Conservation (phyloP, 2,888 invertebrate species). For the Himalopsyche tibetana region DNA sequence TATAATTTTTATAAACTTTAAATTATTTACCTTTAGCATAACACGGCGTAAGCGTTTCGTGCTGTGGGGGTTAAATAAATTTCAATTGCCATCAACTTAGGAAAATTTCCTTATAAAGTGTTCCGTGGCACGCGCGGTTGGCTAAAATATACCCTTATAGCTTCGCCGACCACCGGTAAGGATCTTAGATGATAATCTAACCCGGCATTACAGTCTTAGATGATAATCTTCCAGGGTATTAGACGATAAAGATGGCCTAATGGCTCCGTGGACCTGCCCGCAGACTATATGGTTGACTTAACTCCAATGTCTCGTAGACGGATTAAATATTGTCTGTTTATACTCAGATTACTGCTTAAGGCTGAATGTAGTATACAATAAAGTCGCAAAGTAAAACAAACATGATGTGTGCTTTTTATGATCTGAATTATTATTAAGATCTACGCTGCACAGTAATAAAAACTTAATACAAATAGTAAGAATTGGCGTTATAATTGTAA, state of each 20-base stretch:
- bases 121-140: conserved; percentile 22
- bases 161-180: conserved; percentile 5
- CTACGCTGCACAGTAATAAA: too few relatives aligned
- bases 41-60: conserved; percentile 8
- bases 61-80: conserved; percentile 18
- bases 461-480: too few relatives aligned
- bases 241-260: conserved; percentile 29
- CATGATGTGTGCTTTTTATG: too few relatives aligned
- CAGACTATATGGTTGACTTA: background rate
- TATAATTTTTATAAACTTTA: conserved; percentile 5
- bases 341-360: background rate
- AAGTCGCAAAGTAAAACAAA: too few relatives aligned
- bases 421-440: too few relatives aligned
- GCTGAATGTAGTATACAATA: too few relatives aligned
- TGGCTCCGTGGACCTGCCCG: conserved; percentile 29
- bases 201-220: conserved; percentile 27
- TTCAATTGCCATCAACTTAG: conserved; percentile 34
- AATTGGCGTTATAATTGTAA: too few relatives aligned
- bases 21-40: background rate
- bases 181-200: conserved; percentile 18
- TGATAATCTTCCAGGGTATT: conserved; percentile 1
- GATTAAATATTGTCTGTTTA: conserved; percentile 10
- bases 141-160: conserved; percentile 2
- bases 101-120: conserved; percentile 34
- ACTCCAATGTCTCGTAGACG: background rate